Conservation (phyloP, 2,113 vertebrate genomes). For the Illadopsis cleaveri region DNA sequence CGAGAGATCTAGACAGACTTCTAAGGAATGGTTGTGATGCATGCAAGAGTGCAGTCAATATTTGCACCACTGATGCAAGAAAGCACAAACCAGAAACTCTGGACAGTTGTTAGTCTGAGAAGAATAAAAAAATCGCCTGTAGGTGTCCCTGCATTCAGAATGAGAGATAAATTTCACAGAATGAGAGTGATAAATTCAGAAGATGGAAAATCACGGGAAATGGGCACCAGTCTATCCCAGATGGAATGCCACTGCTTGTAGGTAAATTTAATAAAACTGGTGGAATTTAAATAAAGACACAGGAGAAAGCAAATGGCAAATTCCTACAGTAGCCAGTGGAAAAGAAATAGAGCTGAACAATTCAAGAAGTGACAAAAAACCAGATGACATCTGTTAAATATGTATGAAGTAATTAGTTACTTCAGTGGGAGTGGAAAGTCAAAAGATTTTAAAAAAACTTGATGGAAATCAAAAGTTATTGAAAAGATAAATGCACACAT, state of each 20-base stretch:
- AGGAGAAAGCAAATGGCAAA: background rate
- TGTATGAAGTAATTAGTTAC: background rate
- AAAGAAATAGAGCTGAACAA: background rate
- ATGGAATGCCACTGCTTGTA: background rate
- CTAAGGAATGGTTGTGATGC: background rate
- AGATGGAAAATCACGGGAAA: background rate
- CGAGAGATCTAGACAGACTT: background rate
- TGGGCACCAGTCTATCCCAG: background rate
- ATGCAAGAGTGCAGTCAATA: background rate
- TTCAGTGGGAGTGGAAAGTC: background rate
- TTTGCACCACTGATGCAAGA: background rate
- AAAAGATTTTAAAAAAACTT: background rate
- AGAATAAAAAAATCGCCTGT: background rate
- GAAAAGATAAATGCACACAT: background rate
- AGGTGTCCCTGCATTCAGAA: background rate
- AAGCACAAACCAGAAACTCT: background rate
- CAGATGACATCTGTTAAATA: background rate
- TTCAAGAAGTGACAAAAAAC: background rate
- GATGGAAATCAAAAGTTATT: background rate
- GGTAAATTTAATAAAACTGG: background rate
- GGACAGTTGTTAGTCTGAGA: background rate
- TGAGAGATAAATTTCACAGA: background rate
- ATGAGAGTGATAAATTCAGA: background rate
- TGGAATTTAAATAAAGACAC: background rate
- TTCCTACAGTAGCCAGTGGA: background rate